Base-by-base conservation (phyloP, 2,797 vertebrate species). In the Diceros bicornis region DNA sequence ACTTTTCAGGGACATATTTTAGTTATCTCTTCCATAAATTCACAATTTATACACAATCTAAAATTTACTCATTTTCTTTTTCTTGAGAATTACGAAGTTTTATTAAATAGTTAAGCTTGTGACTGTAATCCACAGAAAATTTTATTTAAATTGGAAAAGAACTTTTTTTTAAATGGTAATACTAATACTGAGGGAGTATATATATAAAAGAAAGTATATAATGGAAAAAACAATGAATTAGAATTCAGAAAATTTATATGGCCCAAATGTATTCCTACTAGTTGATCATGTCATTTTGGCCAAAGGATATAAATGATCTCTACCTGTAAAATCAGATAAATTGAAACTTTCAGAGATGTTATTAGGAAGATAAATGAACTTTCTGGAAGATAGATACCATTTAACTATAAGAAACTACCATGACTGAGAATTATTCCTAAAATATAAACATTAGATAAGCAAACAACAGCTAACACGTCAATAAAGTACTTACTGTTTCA, bases 401-500 rank as follows among this genome's bases (percentile, higher is more conserved):
- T 47, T 87, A 95, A 84, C 14, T 79, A 20, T n/a, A 81, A 91
- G 12, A 78, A 96, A 85, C 7, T 17, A 90, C 1, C 18, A 77
- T 37, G 41, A 50, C 23, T n/a, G 21, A 75, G 29, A 82, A 83
- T 79, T 72, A 95, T 27, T 89, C 6, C 55, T 94, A 71, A 92
- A 94, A 94, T 34, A 52, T 6, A 86, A 96, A 75, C 25, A 37
- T n/a, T 68, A 89, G 18, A 61, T 78, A 95, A 91, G 59, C 1
- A 23, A 94, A 92, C 21, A 74, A 86, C 4, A 77, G 61, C 23
- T 47, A 64, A 59, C 23, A 82, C 7, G 23, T 25, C 59, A 87
- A 59, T 18, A 21, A 61, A 23, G 55, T 77, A 99, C 99, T 99
- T 98, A 99, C 99, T 98, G 98, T 98, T 98, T 98, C 21, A 99